Conservation (phyloP, 2,888 invertebrate species). For the Nebria brevicollis region DNA sequence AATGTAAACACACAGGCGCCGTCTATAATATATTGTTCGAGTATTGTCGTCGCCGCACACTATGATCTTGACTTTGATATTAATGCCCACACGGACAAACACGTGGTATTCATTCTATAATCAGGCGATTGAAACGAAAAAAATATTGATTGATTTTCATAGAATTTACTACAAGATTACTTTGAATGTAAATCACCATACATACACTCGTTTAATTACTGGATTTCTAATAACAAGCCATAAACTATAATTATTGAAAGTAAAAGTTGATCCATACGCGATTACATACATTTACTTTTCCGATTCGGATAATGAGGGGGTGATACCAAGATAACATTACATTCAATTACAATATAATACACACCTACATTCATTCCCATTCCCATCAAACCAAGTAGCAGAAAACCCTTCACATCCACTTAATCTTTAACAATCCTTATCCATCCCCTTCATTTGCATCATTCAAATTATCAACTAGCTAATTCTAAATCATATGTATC, state of each 20-base stretch:
- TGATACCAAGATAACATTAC: too few species aligned
- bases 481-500: too few species aligned
- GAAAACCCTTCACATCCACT: too few species aligned
- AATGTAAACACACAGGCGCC: not conserved
- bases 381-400: too few species aligned
- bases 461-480: too few species aligned
- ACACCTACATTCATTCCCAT: too few species aligned
- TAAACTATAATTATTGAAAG: not conserved
- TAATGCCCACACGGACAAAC: slow-evolving; percentile 29
- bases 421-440: too few species aligned
- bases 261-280: not conserved
- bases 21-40: slow-evolving; percentile 37
- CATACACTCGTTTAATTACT: not conserved
- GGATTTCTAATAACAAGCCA: not conserved
- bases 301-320: too few species aligned
- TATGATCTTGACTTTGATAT: slow-evolving; percentile 37
- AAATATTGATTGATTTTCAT: not conserved
- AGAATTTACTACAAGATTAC: not conserved
- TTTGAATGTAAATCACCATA: not conserved
- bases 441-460: too few species aligned
- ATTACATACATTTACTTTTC: not conserved
- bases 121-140: not conserved
- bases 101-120: not conserved
- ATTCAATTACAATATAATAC: too few species aligned
- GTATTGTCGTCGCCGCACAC: slow-evolving; percentile 30